Evolutionary conservation across 2,888 invertebrate genomes (phyloP).

Genomic region (Synanthedon tipuliformis): DNA sequence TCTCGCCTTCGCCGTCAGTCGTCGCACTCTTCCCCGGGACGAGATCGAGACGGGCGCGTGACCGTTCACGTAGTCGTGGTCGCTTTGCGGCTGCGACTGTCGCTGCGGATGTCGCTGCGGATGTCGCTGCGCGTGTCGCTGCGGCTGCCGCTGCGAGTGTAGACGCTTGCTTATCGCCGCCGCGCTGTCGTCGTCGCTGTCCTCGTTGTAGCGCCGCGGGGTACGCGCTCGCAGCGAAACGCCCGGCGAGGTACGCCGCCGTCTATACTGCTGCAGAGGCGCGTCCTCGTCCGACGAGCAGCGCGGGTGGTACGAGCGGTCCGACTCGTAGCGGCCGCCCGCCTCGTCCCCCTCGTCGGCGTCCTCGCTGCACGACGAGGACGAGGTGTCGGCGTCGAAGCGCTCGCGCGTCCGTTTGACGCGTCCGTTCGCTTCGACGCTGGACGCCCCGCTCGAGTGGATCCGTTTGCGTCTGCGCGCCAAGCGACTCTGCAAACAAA

Average conservation of each 20-base stretch:
- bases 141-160: constrained; percentile 27
- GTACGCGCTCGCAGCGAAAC: constrained; percentile 42
- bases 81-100: constrained; percentile 19
- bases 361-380: constrained; percentile 6
- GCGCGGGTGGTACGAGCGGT: constrained; percentile 52
- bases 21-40: constrained; percentile 86
- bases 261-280: constrained; percentile 44
- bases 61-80: constrained; percentile 41
- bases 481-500: not conserved
- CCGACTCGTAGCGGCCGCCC: constrained; percentile 47
- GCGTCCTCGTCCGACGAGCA: constrained; percentile 52
- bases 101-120: constrained; percentile 2
- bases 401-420: constrained; percentile 32
- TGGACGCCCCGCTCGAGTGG: constrained; percentile 5
- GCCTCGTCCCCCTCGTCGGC: constrained; percentile 12
- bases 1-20: constrained; percentile 83
- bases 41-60: constrained; percentile 48
- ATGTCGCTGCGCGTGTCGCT: constrained; percentile 4
- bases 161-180: constrained; percentile 58
- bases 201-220: constrained; percentile 72
- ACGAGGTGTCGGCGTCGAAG: constrained; percentile 21
- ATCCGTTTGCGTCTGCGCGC: constrained; percentile 10
- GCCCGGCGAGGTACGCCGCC: constrained; percentile 10
- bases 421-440: constrained; percentile 7
- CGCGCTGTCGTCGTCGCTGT: constrained; percentile 65